Percentiles rank a stretch among this genome's conserved stretches.
These are phyloP conservation scores for Gobio gobio DNA, from an alignment of 2,113 vertebrate genomes.

Conservation along the genomic window DNA sequence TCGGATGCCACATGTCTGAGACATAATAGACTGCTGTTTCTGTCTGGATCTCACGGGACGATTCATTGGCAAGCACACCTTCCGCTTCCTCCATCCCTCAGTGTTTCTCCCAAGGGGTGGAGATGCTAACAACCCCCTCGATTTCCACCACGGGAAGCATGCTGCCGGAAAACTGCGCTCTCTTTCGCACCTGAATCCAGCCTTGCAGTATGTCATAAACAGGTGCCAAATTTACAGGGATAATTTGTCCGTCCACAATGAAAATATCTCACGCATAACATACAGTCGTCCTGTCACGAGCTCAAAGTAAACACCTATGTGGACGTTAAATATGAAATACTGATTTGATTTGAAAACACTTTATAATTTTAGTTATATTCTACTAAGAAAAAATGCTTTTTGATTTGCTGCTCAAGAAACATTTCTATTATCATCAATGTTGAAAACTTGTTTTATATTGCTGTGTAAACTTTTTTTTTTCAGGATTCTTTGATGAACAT, in stretches of 20 bases:
- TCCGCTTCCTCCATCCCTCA: slow-evolving; percentile 34
- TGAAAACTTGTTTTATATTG: neutral
- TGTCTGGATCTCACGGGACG: slow-evolving; percentile 42
- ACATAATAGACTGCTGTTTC: slow-evolving; percentile 48
- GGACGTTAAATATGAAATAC: neutral
- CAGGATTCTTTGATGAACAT: too few relatives aligned
- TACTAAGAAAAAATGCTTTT: neutral
- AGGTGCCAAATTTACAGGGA: neutral
- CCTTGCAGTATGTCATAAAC: neutral
- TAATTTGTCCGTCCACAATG: neutral
- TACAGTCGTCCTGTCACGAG: neutral
- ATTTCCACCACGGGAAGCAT: neutral
- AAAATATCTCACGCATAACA: neutral
- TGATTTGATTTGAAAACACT: too few relatives aligned
- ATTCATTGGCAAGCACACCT: slow-evolving; percentile 40
- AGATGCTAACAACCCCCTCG: slow-evolving; percentile 23
- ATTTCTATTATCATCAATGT: neutral
- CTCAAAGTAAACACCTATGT: neutral
- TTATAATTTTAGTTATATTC: neutral
- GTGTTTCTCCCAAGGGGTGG: slow-evolving; percentile 49
- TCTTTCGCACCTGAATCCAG: slow-evolving; percentile 4
- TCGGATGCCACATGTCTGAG: slow-evolving; percentile 40
- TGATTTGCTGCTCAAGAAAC: neutral
- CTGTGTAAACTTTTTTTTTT: neutral
- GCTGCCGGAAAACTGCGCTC: neutral